phyloP scores from a whole-genome alignment of 2,888 invertebrate species.

The Odontocerum albicorne region DNA sequence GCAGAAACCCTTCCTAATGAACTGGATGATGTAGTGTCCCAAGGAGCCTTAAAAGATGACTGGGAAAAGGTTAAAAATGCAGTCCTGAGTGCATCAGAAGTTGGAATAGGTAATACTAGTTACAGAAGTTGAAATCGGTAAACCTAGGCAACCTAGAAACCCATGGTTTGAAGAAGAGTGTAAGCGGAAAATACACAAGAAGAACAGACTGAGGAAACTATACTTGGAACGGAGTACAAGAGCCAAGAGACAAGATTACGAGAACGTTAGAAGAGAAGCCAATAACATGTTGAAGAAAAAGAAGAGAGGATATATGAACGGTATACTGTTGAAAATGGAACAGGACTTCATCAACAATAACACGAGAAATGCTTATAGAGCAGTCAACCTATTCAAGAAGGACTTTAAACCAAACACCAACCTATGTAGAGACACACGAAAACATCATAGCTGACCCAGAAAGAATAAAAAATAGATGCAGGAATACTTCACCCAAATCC shows the following conservation, averaged over 20 bases:
- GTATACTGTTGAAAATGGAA: background rate
- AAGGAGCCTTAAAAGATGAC: background rate
- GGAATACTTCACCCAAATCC: background rate
- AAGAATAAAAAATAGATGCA: background rate
- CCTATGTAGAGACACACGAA: background rate
- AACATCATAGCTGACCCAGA: background rate
- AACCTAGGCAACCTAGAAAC: background rate
- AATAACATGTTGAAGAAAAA: background rate
- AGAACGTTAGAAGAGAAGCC: too few relatives aligned
- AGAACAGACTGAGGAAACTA: background rate
- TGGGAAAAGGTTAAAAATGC: too few relatives aligned
- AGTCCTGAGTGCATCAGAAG: too few relatives aligned
- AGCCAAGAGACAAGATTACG: background rate
- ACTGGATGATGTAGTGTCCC: background rate
- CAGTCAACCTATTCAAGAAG: background rate
- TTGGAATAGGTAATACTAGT: too few relatives aligned
- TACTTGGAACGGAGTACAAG: background rate
- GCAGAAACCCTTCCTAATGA: background rate
- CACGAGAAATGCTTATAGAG: background rate
- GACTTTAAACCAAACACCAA: background rate
- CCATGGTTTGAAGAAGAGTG: background rate
- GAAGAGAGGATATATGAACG: background rate
- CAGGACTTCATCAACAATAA: background rate
- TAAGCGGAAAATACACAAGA: background rate
- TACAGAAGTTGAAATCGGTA: background rate